Evolutionary conservation across 2,888 invertebrate genomes (phyloP).

Genomic region (Temnothorax unifasciatus): DNA sequence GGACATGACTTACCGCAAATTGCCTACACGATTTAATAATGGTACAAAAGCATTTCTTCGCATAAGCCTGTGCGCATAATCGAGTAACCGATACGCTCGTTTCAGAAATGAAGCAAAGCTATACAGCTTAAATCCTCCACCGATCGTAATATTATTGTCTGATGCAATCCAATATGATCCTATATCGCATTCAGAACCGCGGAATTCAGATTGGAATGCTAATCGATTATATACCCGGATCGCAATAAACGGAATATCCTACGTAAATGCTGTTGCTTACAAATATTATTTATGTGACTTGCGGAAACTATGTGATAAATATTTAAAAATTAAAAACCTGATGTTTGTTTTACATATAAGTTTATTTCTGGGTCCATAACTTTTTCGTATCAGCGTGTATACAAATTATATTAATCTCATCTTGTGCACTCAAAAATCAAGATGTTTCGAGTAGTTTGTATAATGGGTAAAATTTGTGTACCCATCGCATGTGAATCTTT

Average conservation of each 20-base stretch:
- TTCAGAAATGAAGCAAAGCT: conserved; percentile 29
- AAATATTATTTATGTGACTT: background rate
- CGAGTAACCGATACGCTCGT: background rate
- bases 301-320: background rate
- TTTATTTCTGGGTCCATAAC: background rate
- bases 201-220: conserved; percentile 26
- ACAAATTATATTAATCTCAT: background rate
- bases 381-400: background rate
- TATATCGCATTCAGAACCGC: conserved; percentile 9
- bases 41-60: background rate
- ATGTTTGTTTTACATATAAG: background rate
- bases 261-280: background rate
- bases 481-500: background rate
- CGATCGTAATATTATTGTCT: conserved; percentile 27
- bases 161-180: conserved; percentile 27
- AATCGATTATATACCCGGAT: conserved; percentile 7
- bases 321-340: conserved; percentile 5
- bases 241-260: conserved; percentile 13
- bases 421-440: background rate
- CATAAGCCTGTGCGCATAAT: background rate
- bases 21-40: too few species aligned
- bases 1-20: background rate
- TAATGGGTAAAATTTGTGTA: background rate
- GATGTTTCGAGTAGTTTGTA: background rate
- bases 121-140: conserved; percentile 4